Evolutionary conservation across 1,140 invertebrate species (phyloP), one percentile per base, ranked within the genome.

Genomic region (Scaptodrosophila lebanonensis): DNA sequence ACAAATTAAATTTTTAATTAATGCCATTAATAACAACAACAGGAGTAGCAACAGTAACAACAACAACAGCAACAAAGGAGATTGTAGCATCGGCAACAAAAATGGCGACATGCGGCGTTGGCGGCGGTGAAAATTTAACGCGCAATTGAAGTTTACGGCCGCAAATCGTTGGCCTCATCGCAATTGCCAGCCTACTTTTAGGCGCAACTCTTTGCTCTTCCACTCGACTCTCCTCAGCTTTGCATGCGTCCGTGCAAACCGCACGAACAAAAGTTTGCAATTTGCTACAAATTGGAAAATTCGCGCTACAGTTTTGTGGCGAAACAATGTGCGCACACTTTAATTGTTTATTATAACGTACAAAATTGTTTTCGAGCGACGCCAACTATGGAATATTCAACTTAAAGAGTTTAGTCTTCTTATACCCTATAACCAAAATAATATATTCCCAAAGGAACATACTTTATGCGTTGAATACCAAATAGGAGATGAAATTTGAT

Each of bases 1-100:
- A 60, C 54, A 65, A 75, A 73, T 75, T 73, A 60, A 65, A 73
- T 60, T 68, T 69, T 75, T 75, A 73, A 73, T 73, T 69, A 73
- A 75, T 73, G 60, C 60, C 53, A 68, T 73, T 73, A 73, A 73
- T 69, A 65, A 57, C 45, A 48, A 49, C 42, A 47, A 32, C 53
- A 56, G 36, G 43, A 12, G 29, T 18, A 6, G 7, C 7, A 13
- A n/a, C 38, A 18, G 30, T 7, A 27, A 9, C 2, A 3, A 32
- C 11, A 32, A n/a, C 15, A 20, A 7, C 4, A 9, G 15, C 9
- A n/a, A 17, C 27, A 16, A 15, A 18, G 9, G 43, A 3, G 27
- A 11, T 30, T n/a, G 15, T 27, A 6, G 9, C 15, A 17, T 3
- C 8, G 15, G 13, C 1, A 17, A 50, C n/a, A 32, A 49, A 15